Base-by-base conservation (phyloP, 2,888 invertebrate genomes). In the Lepidonotus clava region DNA sequence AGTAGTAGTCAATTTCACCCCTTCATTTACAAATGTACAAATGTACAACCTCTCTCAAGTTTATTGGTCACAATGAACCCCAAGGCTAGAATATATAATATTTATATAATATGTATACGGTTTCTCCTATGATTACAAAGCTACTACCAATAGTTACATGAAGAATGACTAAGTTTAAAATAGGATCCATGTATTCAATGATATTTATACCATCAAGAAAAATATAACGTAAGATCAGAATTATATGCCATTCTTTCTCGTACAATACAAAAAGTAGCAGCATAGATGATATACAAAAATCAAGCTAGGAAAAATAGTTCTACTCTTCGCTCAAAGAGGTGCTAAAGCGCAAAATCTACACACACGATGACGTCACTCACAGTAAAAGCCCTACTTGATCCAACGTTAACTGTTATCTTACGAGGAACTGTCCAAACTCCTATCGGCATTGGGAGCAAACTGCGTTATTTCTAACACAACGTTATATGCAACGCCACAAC, bases 11-110 rank as follows among this genome's bases (percentile, higher is more conserved):
- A 11, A 84, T 28, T 66, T 32, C 67, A 67, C 84, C 32, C n/a
- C 67, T 84, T 38, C 84, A 84, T 84, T 84, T 84, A 84, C 84
- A 84, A 84, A 84, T 84, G 84, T 84, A 84, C 84, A 84, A 84
- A 84, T 84, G 84, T 84, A 84, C 84, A 84, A 66, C 67, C 51
- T 61, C 67, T 41, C 84, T 53, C 53, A 56, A 83, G 53, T 83
- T 83, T 56, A 83, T 83, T 56, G 53, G 56, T 83, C 56, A 56
- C 38, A 83, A 36, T 36, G 36, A 56, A 56, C 83, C 53, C 56
- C 53, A 83, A 83, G 53, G 38, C 83, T 80, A 46, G 80, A 80
- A 80, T 80, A 80, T 80, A 80, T 80, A 46, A 34, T 56, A 46
- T 80, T 46, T 80, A 80, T 80, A n/a, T 46, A 46, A 76, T 83